phyloP scores from a whole-genome alignment of 2,113 vertebrate genomes.

The Rhegmatorhina hoffmannsi region DNA sequence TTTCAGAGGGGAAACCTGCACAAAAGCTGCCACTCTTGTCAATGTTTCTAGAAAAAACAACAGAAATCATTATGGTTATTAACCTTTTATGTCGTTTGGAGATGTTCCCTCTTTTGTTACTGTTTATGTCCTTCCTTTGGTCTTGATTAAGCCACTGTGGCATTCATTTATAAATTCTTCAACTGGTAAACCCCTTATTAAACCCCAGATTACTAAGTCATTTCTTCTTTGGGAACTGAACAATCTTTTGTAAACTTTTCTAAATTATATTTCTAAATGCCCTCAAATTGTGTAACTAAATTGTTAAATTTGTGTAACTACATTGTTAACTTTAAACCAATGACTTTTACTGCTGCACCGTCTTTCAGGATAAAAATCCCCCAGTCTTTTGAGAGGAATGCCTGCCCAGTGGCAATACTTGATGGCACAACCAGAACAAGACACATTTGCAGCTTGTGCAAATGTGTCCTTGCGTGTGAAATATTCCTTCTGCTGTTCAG shows the following conservation, averaged over 20 bases:
- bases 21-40: neutral
- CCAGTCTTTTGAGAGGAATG: neutral
- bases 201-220: neutral
- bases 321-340: neutral
- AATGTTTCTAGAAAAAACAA: neutral
- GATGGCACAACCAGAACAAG: neutral
- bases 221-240: neutral
- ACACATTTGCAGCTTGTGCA: neutral
- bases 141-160: neutral
- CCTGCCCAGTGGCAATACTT: neutral
- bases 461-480: neutral
- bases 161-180: neutral
- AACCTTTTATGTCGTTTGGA: neutral
- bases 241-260: neutral
- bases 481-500: neutral
- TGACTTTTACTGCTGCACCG: neutral
- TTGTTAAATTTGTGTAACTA: neutral
- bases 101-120: neutral
- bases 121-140: neutral
- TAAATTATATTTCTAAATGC: neutral
- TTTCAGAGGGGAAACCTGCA: neutral
- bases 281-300: neutral
- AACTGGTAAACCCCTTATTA: neutral
- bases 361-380: neutral
- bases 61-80: neutral